Conservation (phyloP, 2,113 vertebrate species). For the Bos indicus region DNA sequence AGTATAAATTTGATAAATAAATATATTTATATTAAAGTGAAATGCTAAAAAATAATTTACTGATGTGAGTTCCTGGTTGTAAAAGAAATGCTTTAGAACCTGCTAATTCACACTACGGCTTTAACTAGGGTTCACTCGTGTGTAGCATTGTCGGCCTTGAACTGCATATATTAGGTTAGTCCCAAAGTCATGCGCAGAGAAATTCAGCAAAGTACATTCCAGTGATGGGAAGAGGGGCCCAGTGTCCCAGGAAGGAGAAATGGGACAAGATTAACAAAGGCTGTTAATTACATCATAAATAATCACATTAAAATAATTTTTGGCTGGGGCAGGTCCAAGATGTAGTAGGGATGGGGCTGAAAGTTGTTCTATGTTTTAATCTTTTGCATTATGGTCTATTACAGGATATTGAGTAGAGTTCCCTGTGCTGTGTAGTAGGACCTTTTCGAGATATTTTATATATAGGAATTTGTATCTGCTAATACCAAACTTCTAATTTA, state of each 20-base stretch:
- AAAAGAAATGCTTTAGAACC: neutral
- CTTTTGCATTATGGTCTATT: neutral
- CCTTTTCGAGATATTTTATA: neutral
- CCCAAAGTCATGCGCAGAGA: neutral
- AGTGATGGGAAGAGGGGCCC: neutral
- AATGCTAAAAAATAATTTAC: neutral
- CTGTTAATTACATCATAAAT: neutral
- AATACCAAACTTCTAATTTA: neutral
- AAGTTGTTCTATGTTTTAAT: neutral
- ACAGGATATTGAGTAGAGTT: neutral
- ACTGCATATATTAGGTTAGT: fast-evolving
- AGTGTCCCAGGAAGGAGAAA: neutral
- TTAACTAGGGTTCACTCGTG: neutral
- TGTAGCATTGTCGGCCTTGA: neutral
- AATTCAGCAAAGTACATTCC: neutral
- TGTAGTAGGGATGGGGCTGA: neutral
- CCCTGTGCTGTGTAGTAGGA: neutral
- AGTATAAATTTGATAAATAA: neutral
- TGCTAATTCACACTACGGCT: fast-evolving
- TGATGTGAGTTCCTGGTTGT: neutral
- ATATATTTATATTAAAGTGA: neutral
- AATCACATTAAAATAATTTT: no score
- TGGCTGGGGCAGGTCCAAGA: neutral
- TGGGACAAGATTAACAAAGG: no score
- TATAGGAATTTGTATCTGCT: neutral